Conservation (phyloP, 53 echinoderm and acorn worm genomes). For the Henricia sp. region DNA sequence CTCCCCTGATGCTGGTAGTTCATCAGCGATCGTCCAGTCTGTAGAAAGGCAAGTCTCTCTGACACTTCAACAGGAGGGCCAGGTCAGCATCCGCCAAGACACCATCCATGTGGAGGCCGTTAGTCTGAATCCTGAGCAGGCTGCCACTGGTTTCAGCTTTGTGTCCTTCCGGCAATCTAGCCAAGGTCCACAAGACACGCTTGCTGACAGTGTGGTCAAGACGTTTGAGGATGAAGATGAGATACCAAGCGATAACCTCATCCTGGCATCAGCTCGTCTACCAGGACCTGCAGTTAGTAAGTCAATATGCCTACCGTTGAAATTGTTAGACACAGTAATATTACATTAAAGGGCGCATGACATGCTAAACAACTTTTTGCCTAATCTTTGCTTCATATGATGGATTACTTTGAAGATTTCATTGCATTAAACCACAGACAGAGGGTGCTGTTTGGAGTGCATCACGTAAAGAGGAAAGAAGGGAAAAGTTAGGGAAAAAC, state of each 20-base stretch:
- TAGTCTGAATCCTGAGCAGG: background rate
- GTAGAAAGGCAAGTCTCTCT: slow-evolving; percentile 37
- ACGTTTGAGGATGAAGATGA: background rate
- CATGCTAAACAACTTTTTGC: no score
- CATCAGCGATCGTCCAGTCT: slow-evolving; percentile 41
- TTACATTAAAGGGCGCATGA: no score
- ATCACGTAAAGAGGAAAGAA: no score
- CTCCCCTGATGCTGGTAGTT: background rate
- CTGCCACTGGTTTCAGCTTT: slow-evolving; percentile 7
- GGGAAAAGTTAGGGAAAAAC: no score
- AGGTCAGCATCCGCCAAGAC: slow-evolving; percentile 14
- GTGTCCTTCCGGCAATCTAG: slow-evolving; percentile 4
- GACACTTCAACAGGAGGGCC: slow-evolving; percentile 7
- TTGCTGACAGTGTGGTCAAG: background rate
- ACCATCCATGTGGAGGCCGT: slow-evolving; percentile 29
- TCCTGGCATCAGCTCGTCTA: background rate
- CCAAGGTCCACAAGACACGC: background rate
- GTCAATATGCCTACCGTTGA: no score
- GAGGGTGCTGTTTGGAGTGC: no score
- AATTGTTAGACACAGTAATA: no score
- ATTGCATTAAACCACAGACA: no score
- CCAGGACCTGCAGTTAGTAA: no score
- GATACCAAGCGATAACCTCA: background rate
- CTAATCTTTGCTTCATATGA: no score
- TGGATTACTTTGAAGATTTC: no score